Evolutionary conservation across 2,888 invertebrate genomes (phyloP), one percentile per base, ranked within the genome.

Genomic region (Phyllotreta cruciferae): DNA sequence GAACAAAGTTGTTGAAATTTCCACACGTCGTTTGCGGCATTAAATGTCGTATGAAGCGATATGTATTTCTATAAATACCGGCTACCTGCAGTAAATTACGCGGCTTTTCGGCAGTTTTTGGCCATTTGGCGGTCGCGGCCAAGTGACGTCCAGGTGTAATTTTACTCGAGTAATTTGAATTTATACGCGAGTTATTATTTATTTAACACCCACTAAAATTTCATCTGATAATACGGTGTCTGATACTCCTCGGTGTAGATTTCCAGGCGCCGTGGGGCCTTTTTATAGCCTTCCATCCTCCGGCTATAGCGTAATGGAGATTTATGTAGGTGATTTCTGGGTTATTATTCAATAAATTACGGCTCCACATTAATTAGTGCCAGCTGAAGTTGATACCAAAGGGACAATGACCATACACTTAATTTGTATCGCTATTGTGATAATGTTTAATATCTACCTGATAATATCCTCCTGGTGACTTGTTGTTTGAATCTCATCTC

Each of bases 271-370:
- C 77, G 69, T 55, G 60, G 66, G 65, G 68, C 68, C 72, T 77
- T 77, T 78, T 76, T 77, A 76, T 74, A 71, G 70, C 72, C 66
- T 37, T 42, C 58, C 75, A 72, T 75, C 76, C 75, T 77, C 76
- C 77, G 73, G 77, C 74, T 75, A 74, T 72, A 74, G 71, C 70
- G 75, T 80, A 80, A 80, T 80, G 75, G 79, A 79, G 80, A 80
- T 80, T 80, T 80, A 80, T 78, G 77, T 75, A 77, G 78, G 78
- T 77, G 79, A 80, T 80, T 80, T 78, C 77, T 77, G 75, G 75
- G 79, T 80, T 80, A 80, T 80, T 80, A 79, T 80, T 79, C 80
- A 78, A 79, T 80, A 78, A 80, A 80, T 80, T 79, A 79, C 77
- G 75, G 73, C 73, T 73, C 73, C 75, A 77, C 75, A 78, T 78